Base-by-base conservation (phyloP, 2,888 invertebrate genomes). In the Ligdia adustata region DNA sequence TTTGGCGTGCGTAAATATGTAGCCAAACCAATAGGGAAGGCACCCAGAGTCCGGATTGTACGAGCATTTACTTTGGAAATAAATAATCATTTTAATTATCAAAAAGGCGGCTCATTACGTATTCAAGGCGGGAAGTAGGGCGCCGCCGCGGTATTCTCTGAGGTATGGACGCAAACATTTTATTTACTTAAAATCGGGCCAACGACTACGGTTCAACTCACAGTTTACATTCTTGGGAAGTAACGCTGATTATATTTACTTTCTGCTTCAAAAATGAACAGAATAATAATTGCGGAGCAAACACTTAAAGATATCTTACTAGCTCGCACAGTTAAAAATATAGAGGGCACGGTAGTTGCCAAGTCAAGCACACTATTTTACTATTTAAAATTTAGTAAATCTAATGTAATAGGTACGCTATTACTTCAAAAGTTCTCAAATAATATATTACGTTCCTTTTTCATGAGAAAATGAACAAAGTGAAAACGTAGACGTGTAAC, bases 101-200 rank as follows among this genome's bases (percentile, higher is more conserved):
- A 63, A 69, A 73, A 68, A 66, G 68, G 67, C 63, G 59, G 62
- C 69, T 79, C 75, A 74, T 79, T 77, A 75, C 61, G 64, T 64
- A 78, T 79, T 80, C 78, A 79, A 66, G 65, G 60, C 63, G 64
- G 63, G 60, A 66, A 55, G 55, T 53, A 55, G 55, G 64, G 60
- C 49, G 63, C 64, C 61, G 50, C 52, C 62, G 47, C 58, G 53
- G 62, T 63, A 63, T 68, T 63, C 61, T 66, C 60, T 66, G 60
- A 68, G 74, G 69, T 69, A 67, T 69, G 60, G 64, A 57, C 60
- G 54, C 58, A 57, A 63, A 57, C 64, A 68, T 63, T 74, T 75
- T 77, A 76, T 76, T 78, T 75, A 69, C 72, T 66, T 72, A 74
- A 78, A 75, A 77, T 75, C 71, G 62, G 68, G 74, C 71, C 73